These are phyloP conservation scores for Diplodus puntazzo DNA, from an alignment of 2,797 vertebrate genomes.

Conservation along the genomic window DNA sequence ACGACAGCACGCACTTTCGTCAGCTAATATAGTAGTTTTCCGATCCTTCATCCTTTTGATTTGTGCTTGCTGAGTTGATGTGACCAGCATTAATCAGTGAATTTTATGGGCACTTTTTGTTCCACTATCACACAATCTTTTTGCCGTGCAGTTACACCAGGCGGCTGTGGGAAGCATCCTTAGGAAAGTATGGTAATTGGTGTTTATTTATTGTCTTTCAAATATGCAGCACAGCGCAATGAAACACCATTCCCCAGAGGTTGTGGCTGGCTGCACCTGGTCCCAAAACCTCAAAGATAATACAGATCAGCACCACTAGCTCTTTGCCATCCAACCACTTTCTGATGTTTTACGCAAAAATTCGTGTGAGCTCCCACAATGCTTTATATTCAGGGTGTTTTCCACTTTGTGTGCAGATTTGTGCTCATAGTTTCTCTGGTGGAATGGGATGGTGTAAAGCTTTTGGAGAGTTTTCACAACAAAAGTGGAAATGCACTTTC, in stretches of 20 bases:
- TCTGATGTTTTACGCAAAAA: constrained; percentile 32
- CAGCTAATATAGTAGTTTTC: constrained; percentile 7
- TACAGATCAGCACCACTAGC: constrained; percentile 25
- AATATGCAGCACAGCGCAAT: constrained; percentile 65
- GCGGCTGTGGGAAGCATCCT: constrained; percentile 58
- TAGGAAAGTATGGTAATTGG: constrained; percentile 80
- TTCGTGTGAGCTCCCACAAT: constrained; percentile 9
- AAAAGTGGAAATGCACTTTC: neutral
- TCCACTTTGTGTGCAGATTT: neutral
- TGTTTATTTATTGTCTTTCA: constrained; percentile 81
- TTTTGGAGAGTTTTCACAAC: neutral
- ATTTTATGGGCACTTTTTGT: constrained; percentile 26
- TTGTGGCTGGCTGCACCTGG: constrained; percentile 69
- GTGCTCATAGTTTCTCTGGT: neutral
- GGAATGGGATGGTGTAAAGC: neutral
- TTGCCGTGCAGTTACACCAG: constrained; percentile 35
- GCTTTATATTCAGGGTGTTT: constrained; percentile 7
- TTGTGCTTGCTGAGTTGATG: neutral
- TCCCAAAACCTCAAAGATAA: constrained; percentile 73
- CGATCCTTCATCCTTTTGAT: neutral
- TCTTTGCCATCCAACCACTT: constrained; percentile 5
- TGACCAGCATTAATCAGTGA: constrained; percentile 18
- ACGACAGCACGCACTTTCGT: constrained; percentile 12
- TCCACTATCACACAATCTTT: constrained; percentile 29
- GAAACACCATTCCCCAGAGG: constrained; percentile 57